A percentile compares a stretch with the other conserved stretches of the same genome.
Conservation (phyloP, 2,797 vertebrate species). For the Tauraco hartlaubi region DNA sequence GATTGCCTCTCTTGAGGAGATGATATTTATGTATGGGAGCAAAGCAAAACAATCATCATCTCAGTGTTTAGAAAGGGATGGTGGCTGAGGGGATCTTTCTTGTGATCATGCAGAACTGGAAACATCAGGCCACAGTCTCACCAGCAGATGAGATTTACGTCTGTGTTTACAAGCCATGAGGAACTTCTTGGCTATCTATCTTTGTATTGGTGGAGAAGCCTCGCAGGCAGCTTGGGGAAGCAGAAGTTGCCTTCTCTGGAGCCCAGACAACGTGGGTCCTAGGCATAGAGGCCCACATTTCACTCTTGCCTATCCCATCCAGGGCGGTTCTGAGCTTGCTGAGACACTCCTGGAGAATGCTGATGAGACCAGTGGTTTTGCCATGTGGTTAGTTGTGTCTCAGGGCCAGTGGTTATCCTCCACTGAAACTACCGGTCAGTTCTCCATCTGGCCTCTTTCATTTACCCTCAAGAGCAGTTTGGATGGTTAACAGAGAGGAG, state of each 20-base stretch:
- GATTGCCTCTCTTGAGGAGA: not conserved
- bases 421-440: not conserved
- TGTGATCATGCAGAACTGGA: not conserved
- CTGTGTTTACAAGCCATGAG: not conserved
- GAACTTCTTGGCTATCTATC: not conserved
- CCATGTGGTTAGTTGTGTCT: not conserved
- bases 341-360: not conserved
- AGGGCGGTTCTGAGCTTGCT: not conserved
- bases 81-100: not conserved
- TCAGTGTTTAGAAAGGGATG: not conserved
- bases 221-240: not conserved
- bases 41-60: not conserved
- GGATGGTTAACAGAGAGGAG: not conserved
- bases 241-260: not conserved
- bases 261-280: not conserved
- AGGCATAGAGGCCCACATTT: not conserved
- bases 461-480: not conserved
- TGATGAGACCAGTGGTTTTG: slow-evolving; percentile 17
- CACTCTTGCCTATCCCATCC: not conserved
- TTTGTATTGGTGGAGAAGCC: not conserved
- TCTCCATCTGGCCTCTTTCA: not conserved
- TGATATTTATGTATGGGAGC: not conserved
- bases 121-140: not conserved
- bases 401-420: not conserved
- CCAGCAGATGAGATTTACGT: not conserved